Percentiles rank a stretch among this genome's conserved stretches.
Evolutionary conservation across 2,888 invertebrate genomes (phyloP).

Genomic region (Diaperis boleti): DNA sequence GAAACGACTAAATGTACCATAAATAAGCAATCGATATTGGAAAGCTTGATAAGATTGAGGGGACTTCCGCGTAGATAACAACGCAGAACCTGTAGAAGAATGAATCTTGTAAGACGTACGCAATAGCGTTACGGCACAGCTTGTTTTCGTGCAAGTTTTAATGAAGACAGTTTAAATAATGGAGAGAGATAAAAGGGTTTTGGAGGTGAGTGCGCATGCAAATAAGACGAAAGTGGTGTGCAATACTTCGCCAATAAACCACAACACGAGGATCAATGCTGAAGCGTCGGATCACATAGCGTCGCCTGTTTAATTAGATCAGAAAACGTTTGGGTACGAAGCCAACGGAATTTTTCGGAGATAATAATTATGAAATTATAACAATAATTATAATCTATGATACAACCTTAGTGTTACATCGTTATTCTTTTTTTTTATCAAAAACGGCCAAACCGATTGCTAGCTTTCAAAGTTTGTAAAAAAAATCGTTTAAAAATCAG

Average conservation of each 20-base stretch:
- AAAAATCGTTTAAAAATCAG: too few species aligned
- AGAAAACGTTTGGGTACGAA: slow-evolving; percentile 37
- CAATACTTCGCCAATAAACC: slow-evolving; percentile 57
- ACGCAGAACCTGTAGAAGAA: slow-evolving; percentile 28
- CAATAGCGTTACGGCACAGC: slow-evolving; percentile 53
- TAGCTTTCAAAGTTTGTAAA: too few species aligned
- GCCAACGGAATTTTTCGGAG: too few species aligned
- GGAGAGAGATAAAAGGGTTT: slow-evolving; percentile 57
- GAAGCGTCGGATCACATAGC: slow-evolving; percentile 46
- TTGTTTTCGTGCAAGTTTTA: slow-evolving; percentile 59
- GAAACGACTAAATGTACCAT: slow-evolving; percentile 40
- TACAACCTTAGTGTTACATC: too few species aligned
- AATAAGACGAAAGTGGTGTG: slow-evolving; percentile 56
- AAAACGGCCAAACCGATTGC: too few species aligned
- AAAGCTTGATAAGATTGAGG: slow-evolving; percentile 38
- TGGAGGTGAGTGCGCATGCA: slow-evolving; percentile 58
- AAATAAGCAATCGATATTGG: slow-evolving; percentile 42
- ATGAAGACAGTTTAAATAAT: slow-evolving; percentile 62
- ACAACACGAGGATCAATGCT: slow-evolving; percentile 58
- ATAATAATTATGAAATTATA: too few species aligned
- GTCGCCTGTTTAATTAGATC: slow-evolving; percentile 53
- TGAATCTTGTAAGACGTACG: slow-evolving; percentile 41
- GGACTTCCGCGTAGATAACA: slow-evolving; percentile 35
- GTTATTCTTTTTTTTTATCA: too few species aligned
- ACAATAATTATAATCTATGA: too few species aligned